Base-by-base conservation (phyloP, 1,140 invertebrate species). In the Radopholus similis region DNA sequence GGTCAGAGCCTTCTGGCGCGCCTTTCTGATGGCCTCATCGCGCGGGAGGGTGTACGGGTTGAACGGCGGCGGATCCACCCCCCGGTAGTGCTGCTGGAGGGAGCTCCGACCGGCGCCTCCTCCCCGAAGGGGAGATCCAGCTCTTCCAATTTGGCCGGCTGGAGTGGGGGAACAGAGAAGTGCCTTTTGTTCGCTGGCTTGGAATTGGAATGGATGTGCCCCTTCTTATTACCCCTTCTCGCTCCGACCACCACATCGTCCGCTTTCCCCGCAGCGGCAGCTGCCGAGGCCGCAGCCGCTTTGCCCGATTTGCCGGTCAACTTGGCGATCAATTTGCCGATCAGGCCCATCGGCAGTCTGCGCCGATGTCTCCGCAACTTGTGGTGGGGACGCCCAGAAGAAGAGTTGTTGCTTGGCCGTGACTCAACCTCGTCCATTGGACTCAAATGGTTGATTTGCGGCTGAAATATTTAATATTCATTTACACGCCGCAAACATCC, bases 41-140 rank as follows among this genome's bases (percentile, higher is more conserved):
- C 2, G 47, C 47, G 47, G 47, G 21, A 26, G 8, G 9, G 35
- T 8, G 11, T 62, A 47, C 11, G 21, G 15, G 18, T 8, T 23
- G 11, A 62, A 62, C 13, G 42, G 59, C 15, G 59, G 59, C 5
- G 59, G 59, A 34, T 62, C 59, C 1, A 47, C 23, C n/a, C 40
- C 40, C 3, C 59, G 40, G 32, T 21, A 49, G 21, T 62, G 23
- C 5, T 54, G n/a, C 5, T 34, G n/a, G 4, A 28, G 3, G 37
- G 40, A 47, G 28, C 28, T 32, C 2, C 59, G 59, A 15, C 42
- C 49, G 30, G 59, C 37, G 11, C 18, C 30, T 13, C 30, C 44
- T 26, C 59, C 40, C 6, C 42, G 35, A 18, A 21, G 40, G 23
- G 40, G 40, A 49, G 21, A 23, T 40, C 35, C 38, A 23, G 44